Evolutionary conservation across 2,888 invertebrate genomes (phyloP), one percentile per base, ranked within the genome.

Genomic region (Malacosoma neustria): DNA sequence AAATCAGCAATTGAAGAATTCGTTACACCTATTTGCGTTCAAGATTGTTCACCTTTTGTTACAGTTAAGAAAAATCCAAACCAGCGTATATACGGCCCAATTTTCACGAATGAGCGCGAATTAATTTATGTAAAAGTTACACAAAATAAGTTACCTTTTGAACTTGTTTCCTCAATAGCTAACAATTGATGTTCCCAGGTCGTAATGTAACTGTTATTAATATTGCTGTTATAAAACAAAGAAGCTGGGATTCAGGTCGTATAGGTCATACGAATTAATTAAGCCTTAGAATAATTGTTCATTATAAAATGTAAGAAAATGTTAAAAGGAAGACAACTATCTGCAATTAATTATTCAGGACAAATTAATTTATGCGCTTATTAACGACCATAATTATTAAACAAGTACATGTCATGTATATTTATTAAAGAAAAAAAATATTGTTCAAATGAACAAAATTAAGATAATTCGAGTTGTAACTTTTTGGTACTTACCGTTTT

Each of bases 401-500:
- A n/a, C n/a, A n/a, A n/a, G n/a, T n/a, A n/a, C n/a, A n/a, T n/a
- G n/a, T n/a, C n/a, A n/a, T n/a, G n/a, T n/a, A n/a, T n/a, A n/a
- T n/a, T n/a, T n/a, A n/a, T n/a, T n/a, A n/a, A n/a, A n/a, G n/a
- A n/a, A n/a, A n/a, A n/a, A n/a, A n/a, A n/a, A n/a, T n/a, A n/a
- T n/a, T n/a, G n/a, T n/a, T n/a, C n/a, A n/a, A n/a, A n/a, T n/a
- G n/a, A n/a, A n/a, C n/a, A n/a, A n/a, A n/a, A n/a, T n/a, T n/a
- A n/a, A n/a, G n/a, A n/a, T n/a, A n/a, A n/a, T n/a, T n/a, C n/a
- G n/a, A n/a, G n/a, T n/a, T n/a, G 3, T 22, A 22, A 22, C 5
- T 22, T 22, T 22, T 7, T 22, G 37, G 36, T 15, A 67, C 76
- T 64, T 74, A 91, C 91, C 91, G 88, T 73, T 89, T 88, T 59